Evolutionary conservation across 2,113 vertebrate genomes (phyloP), one percentile per base, ranked within the genome.

Genomic region (Galemys pyrenaicus): DNA sequence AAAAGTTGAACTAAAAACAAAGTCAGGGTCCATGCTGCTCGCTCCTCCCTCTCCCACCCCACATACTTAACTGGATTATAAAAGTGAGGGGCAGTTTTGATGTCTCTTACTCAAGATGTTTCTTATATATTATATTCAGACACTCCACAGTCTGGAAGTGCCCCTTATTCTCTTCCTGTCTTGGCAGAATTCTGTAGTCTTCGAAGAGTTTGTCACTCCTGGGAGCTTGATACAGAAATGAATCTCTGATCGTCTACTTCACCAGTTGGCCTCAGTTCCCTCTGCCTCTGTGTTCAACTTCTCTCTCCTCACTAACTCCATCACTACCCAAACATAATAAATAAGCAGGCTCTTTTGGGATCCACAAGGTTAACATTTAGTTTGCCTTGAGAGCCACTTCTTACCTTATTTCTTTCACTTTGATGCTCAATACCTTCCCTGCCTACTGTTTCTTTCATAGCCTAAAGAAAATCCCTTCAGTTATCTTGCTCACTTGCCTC

Each of bases 351-450:
- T 71, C 30, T 73, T n/a, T 51, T 35, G 68, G n/a, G 22, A 51
- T 56, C 41, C 41, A 58, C 51, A 51, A 94, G 77, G 51, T 77
- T 67, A 93, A 74, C 67, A 54, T 93, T 89, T 90, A 95, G 46
- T 89, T n/a, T 89, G 54, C 71, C 60, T 77, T 81, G 71, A 58
- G 75, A 92, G 54, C 64, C 86, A 51, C 73, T 96, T 93, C 60
- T 87, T 90, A 68, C 46, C 68, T 78, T 78, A 30, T 49, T 73
- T 56, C 56, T 77, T 91, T 75, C 12, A 41, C 85, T 89, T 60
- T 84, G 84, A 41, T 90, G 65, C 35, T 77, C 1, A 3, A 87
- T 64, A 79, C 54, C 79, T 88, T 87, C 9, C 51, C 32, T 78
- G 51, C 58, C n/a, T 64, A 16, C 88, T 75, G 12, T 87, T 89